Base-by-base conservation (phyloP, 1,140 invertebrate genomes). In the Drosophila busckii region DNA sequence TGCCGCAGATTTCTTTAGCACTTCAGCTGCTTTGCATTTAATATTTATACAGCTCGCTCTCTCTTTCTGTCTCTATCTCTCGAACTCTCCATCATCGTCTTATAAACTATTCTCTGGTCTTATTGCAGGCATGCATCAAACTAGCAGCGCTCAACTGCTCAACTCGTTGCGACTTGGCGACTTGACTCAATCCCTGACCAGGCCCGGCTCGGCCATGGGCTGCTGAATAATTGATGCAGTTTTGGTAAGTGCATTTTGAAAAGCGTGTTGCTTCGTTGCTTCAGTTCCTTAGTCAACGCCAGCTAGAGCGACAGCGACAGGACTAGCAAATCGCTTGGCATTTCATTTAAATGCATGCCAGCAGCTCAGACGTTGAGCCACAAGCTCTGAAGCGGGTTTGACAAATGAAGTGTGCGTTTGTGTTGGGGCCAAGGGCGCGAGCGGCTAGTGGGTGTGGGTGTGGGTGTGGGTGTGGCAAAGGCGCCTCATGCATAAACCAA, bases 201-300 rank as follows among this genome's bases (percentile, higher is more conserved):
- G 64, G 46, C 48, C 64, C 13, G 34, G 46, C 65, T 38, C 48
- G 70, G 67, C 67, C 54, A 49, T 66, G 63, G 66, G 66, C 70
- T 70, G 69, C 50, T 80, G 75, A 80, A 80, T 80, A 80, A 80
- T 80, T 80, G 78, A 82, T 80, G 75, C 73, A 80, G 73, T 80
- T 80, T 78, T 62, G 73, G 73, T 80, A 80, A 80, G 73, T 82
- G 73, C 69, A 80, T 80, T 82, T 80, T 70, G 49, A 70, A 60
- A 64, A 66, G 64, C 64, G 67, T 60, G 38, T 71, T 35, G 40
- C 37, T 19, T 25, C 13, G 9, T 2, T 16, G 59, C 45, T 40
- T 60, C n/a, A 45, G 45, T 40, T 71, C 25, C 34, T 52, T 59
- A 50, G 62, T 35, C 44, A 48, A n/a, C n/a, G n/a, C n/a, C n/a